Evolutionary conservation across 2,797 vertebrate genomes (phyloP), one percentile per base, ranked within the genome.

Genomic region (Hoplostethus mediterraneus): DNA sequence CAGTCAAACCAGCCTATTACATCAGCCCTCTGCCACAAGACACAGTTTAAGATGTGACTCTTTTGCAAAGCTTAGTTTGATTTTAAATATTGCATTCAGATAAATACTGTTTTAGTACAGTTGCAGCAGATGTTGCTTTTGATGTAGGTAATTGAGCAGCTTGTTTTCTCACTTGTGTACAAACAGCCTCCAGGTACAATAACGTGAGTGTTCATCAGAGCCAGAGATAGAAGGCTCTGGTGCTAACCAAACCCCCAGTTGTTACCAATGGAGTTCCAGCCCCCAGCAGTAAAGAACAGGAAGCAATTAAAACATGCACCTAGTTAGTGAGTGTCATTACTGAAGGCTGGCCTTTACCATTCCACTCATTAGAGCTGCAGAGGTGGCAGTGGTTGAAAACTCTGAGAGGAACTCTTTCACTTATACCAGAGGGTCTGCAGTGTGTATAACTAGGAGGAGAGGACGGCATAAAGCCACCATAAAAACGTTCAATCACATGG

Each of bases 271-370:
- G 66, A 82, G 84, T 67, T 89, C 87, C 88, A 84, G 89, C 86
- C 82, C 75, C 80, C 60, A 89, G 94, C 91, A 87, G 88, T 94
- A 93, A 95, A 93, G 90, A 90, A 88, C 95, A 95, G 95, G 95
- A 95, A 95, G 90, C 92, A 92, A 93, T 95, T 95, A 95, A 95
- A 94, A 88, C 87, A 75, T 85, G 90, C 83, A 90, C 89, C 87
- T 87, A 90, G 90, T 93, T 93, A 92, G 90, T 79, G 87, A 89
- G 90, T 90, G 88, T 93, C 92, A 90, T 94, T 94, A 94, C 90
- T 84, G 81, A 92, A 86, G 73, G 86, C 92, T 86, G 85, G 89
- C 85, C 90, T 79, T 85, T 78, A 85, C 88, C 83, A 90, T 89
- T 88, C 82, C 87, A 92, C 93, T 95, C 94, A 94, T 95, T 95